Base-by-base conservation (phyloP, 2,797 vertebrate species). In the Cynodonichthys magdalenae region DNA sequence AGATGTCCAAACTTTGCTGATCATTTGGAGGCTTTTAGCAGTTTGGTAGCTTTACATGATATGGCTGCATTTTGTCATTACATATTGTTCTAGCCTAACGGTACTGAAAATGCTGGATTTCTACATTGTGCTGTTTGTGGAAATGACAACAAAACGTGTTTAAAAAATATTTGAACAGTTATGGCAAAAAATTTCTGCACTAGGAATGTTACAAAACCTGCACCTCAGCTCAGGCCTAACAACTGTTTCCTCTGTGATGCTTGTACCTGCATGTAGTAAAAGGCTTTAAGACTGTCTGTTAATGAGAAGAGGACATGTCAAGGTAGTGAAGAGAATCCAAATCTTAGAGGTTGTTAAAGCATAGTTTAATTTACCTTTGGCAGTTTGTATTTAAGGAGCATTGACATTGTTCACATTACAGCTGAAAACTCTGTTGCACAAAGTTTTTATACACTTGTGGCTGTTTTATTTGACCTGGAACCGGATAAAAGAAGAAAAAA, bases 91-190 rank as follows among this genome's bases (percentile, higher is more conserved):
- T 73, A 82, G 65, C 72, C 79, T 83, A 72, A 88, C 86, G 90
- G 91, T 92, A 92, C 90, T 85, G 66, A 83, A 31, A 46, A 90
- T 89, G 90, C 89, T 90, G 82, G 87, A 90, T 84, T 86, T 79
- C 65, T 62, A 66, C 68, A 52, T 61, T 46, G 24, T 85, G 83
- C 81, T 73, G 74, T 87, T 84, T 66, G 42, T 80, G 65, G 46
- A 65, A 87, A 87, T 68, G 10, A 71, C 79, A 62, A 74, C 57
- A 77, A 52, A 59, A 78, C 84, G 75, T 89, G 75, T 81, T 80
- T 70, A 77, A 51, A 17, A 81, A 77, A 76, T 71, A 65, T 76
- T 64, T 55, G 79, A 74, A 73, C 20, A 14, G 36, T 39, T 39
- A 2, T 39, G 36, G 42, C 48, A 65, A 60, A 77, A 57, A 29